These are phyloP conservation scores for Anastatus disparis DNA, from an alignment of 1,140 invertebrate species.

Conservation along the genomic window DNA sequence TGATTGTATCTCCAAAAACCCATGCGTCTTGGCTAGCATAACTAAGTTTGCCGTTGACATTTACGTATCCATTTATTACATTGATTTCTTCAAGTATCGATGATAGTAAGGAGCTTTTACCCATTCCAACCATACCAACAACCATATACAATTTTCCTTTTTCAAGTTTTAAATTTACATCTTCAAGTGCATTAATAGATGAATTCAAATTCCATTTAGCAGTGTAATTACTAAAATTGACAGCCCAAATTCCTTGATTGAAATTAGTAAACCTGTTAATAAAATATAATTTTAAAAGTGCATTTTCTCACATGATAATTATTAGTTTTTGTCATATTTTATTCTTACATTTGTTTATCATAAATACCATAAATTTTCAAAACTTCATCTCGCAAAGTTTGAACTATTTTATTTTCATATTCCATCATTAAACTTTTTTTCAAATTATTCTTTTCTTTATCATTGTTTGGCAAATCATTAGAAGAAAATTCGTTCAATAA, in stretches of 20 bases:
- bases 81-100: conserved; percentile 74
- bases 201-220: conserved; percentile 65
- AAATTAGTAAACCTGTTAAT: neutral
- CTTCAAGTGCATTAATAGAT: conserved; percentile 63
- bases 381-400: too few species aligned
- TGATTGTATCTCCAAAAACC: conserved; percentile 72
- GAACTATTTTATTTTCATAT: neutral
- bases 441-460: too few species aligned
- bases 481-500: conserved; percentile 65
- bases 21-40: conserved; percentile 84
- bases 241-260: conserved; percentile 41
- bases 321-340: too few species aligned
- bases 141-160: conserved; percentile 71
- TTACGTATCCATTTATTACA: conserved; percentile 67
- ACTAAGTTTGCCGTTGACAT: conserved; percentile 70
- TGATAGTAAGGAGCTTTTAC: conserved; percentile 74
- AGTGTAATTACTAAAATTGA: conserved; percentile 65
- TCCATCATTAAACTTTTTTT: too few species aligned
- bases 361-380: too few species aligned
- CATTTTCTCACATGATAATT: too few species aligned
- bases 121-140: conserved; percentile 74
- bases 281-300: too few species aligned
- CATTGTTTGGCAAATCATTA: conserved; percentile 20
- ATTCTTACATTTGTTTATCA: neutral
- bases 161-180: conserved; percentile 67